These are phyloP conservation scores for Camponotus vicinus DNA, from an alignment of 1,140 invertebrate genomes.

Conservation along the genomic window DNA sequence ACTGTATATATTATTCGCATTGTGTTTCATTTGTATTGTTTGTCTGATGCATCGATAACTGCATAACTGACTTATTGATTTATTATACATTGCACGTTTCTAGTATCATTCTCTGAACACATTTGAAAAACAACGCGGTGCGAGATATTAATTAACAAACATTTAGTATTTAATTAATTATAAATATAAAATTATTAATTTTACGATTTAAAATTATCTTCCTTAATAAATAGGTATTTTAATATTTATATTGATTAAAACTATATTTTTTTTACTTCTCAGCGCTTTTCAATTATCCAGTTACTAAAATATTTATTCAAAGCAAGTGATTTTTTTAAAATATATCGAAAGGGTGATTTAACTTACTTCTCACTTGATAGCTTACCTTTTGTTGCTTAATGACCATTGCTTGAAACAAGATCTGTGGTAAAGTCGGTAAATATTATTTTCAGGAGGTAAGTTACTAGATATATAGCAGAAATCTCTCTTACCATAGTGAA, in stretches of 20 bases:
- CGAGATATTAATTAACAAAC: not conserved
- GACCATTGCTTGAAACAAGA: not conserved
- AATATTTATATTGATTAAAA: not conserved
- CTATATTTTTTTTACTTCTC: not conserved
- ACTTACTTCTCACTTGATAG: not conserved
- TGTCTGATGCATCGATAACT: slow-evolving; percentile 1
- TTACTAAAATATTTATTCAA: not conserved
- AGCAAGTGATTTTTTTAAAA: not conserved
- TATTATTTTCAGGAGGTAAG: not conserved
- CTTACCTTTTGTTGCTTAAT: not conserved
- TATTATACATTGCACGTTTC: not conserved
- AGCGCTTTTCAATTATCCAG: not conserved
- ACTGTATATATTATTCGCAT: slow-evolving; percentile 7
- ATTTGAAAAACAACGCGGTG: not conserved
- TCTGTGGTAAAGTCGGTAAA: too few species aligned
- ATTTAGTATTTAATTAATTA: not conserved
- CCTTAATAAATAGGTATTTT: not conserved
- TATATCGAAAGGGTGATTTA: not conserved
- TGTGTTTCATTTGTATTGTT: slow-evolving; percentile 2
- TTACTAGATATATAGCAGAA: not conserved
- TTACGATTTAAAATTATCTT: not conserved
- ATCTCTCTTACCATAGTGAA: not conserved
- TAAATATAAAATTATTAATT: not conserved
- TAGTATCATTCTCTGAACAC: not conserved
- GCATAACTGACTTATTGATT: slow-evolving; percentile 2